Evolutionary conservation across 2,888 invertebrate genomes (phyloP), one percentile per base, ranked within the genome.

Genomic region (Stomorhina lunata): DNA sequence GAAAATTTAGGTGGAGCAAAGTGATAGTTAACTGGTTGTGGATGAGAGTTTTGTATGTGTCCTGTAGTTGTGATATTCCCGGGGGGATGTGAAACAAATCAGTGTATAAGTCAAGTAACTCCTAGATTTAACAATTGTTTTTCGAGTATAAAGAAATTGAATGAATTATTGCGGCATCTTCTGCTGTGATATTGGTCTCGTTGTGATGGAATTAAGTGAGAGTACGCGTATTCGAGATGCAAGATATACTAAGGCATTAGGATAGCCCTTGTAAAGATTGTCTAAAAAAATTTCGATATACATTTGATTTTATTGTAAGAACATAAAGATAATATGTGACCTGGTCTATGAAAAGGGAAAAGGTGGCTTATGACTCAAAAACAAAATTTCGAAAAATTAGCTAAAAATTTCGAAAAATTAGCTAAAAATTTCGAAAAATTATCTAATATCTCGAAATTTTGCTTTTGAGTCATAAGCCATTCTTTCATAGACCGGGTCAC

Each of bases 41-140:
- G 34, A 3, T 15, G 9, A 29, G 25, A 57, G 37, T 43, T 10
- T 25, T 55, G 17, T 69, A 53, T 34, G 25, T 29, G 25, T 65
- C 57, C 57, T 48, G 40, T 59, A 48, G 27, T 71, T 63, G 57
- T 50, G 63, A 71, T 78, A 79, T 71, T 69, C 79, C 81, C 81
- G 65, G 50, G 68, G 43, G 66, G 63, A 75, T 76, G 69, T 50
- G 34, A 57, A 69, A 79, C 73, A 79, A 82, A 82, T 82, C 81
- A 78, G 69, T 65, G 78, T 65, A 65, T 50, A 79, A 50, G 72
- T 68, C 79, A 72, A 66, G 79, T 20, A 32, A 72, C 72, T 73
- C 32, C 10, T 27, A 72, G 79, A 73, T 79, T 73, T 73, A 73
- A 79, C 79, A 79, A 79, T 79, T 73, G 72, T 79, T 79, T 79